These are phyloP conservation scores for Pao palembangensis DNA, from an alignment of 2,113 vertebrate species.

Conservation along the genomic window DNA sequence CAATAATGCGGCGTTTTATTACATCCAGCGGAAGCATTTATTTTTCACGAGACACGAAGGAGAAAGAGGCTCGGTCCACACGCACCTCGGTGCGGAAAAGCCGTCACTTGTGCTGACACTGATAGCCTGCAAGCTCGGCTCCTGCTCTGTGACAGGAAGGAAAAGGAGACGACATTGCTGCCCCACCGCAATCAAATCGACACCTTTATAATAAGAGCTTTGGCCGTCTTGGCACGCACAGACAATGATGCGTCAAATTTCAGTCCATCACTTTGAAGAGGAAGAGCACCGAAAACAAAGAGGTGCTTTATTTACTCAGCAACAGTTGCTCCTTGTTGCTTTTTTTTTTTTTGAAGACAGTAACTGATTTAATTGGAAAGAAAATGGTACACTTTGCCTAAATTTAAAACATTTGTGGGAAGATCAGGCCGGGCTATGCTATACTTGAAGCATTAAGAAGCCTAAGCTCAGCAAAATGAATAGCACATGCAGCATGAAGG, in stretches of 20 bases:
- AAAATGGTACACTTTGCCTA: constrained; percentile 6
- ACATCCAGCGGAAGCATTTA: constrained; percentile 75
- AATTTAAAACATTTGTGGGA: constrained; percentile 51
- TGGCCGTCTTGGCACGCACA: constrained; percentile 42
- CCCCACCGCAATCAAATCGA: constrained; percentile 43
- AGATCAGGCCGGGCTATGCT: constrained; percentile 43
- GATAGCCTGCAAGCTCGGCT: constrained; percentile 20
- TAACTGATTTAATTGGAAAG: constrained; percentile 2
- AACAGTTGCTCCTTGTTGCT: neutral
- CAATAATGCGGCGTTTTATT: constrained; percentile 76
- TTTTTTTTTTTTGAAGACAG: constrained; percentile 1
- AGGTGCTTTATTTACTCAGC: constrained; percentile 16
- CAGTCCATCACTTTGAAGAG: constrained; percentile 27
- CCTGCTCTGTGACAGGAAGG: constrained; percentile 47
- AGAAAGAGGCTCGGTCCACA: constrained; percentile 33
- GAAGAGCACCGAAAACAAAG: constrained; percentile 16
- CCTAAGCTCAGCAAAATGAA: constrained; percentile 63
- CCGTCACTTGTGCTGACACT: constrained; percentile 41
- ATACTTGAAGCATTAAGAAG: constrained; percentile 58
- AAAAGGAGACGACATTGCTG: constrained; percentile 39
- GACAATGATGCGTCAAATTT: neutral
- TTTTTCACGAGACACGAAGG: constrained; percentile 76
- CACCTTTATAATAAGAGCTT: constrained; percentile 21
- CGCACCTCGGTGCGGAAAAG: constrained; percentile 36
- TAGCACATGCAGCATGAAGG: constrained; percentile 65